Evolutionary conservation across 37 sponge, comb jelly and placozoan genomes (phyloP).

Genomic region (Geodia barretti): DNA sequence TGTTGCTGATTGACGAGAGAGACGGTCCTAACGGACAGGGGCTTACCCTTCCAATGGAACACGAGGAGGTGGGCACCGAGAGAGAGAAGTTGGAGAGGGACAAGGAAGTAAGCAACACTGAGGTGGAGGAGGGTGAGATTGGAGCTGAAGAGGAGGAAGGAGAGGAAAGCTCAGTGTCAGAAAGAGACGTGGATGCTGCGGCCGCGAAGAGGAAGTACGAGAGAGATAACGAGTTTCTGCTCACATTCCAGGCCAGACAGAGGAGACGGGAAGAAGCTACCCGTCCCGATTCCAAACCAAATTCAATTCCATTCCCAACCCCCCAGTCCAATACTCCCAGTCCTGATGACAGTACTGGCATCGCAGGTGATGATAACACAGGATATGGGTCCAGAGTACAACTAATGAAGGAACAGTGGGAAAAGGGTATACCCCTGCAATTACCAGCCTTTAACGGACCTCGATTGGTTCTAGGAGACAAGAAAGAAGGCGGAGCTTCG

Average conservation of each 20-base stretch:
- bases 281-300: not conserved
- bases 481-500: too few relatives aligned
- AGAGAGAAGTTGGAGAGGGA: constrained; percentile 1
- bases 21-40: too few relatives aligned
- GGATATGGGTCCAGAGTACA: constrained; percentile 1
- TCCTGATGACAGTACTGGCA: too few relatives aligned
- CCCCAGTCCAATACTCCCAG: too few relatives aligned
- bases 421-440: too few relatives aligned
- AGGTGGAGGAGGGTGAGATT: not conserved
- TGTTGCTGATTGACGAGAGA: too few relatives aligned
- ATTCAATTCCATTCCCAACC: not conserved
- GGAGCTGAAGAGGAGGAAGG: not conserved
- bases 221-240: not conserved
- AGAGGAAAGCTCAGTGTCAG: too few relatives aligned
- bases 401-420: constrained; percentile 24
- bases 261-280: not conserved
- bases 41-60: too few relatives aligned
- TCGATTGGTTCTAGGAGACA: too few relatives aligned
- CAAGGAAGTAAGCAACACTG: not conserved
- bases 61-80: not conserved
- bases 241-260: not conserved
- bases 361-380: too few relatives aligned
- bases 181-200: not conserved
- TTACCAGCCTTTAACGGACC: too few relatives aligned
- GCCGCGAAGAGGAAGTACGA: not conserved